These are phyloP conservation scores for Ormyrus rosae DNA, from an alignment of 2,888 invertebrate genomes.

Conservation along the genomic window DNA sequence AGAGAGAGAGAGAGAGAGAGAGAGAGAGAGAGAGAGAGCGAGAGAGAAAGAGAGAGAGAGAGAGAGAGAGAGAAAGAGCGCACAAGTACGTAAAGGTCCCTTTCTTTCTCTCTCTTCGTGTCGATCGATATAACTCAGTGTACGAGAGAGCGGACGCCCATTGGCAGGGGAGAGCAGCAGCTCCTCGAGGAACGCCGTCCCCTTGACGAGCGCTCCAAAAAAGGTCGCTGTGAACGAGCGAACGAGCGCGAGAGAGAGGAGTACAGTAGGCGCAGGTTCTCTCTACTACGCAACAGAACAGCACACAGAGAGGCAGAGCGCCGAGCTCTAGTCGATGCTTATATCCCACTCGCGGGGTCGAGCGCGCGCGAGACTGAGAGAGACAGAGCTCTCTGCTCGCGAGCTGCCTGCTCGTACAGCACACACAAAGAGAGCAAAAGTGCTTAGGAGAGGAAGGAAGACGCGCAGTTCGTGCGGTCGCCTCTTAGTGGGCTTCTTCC, in stretches of 20 bases:
- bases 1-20: conserved; percentile 4
- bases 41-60: neutral
- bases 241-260: no score
- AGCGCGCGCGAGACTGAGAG: no score
- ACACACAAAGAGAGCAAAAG: neutral
- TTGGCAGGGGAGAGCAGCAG: no score
- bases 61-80: neutral
- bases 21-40: conserved; percentile 14
- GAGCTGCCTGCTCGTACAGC: neutral
- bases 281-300: no score
- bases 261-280: no score
- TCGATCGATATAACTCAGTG: neutral
- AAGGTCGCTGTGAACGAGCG: no score
- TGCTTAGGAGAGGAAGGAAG: neutral
- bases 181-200: no score
- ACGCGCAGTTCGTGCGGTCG: neutral
- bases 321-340: no score
- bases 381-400: no score
- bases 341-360: no score
- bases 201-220: no score
- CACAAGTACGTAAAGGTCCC: conserved; percentile 30
- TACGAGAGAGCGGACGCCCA: neutral
- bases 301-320: no score
- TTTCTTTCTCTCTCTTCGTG: neutral
- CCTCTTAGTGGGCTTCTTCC: conserved; percentile 1